Base-by-base conservation (phyloP, 2,797 vertebrate genomes). In the Falco peregrinus region DNA sequence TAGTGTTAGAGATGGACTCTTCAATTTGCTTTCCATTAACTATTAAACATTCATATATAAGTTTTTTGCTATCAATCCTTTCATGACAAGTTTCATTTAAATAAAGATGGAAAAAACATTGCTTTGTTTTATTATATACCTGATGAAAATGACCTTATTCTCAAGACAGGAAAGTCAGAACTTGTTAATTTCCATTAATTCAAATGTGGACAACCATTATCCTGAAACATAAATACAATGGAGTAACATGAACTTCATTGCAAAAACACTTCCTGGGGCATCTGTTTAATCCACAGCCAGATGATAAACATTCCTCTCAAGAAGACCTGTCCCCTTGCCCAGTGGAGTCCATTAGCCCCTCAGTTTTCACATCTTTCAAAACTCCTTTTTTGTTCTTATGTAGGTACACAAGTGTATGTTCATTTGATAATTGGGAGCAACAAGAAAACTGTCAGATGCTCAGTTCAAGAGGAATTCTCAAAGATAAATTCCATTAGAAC, bases 221-320 rank as follows among this genome's bases (percentile, higher is more conserved):
- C 35, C 79, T 84, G 51, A 75, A 96, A 89, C 50, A 88, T 91
- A 95, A 96, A 94, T 95, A 96, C 25, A 26, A 73, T 79, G 56
- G 64, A 96, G 71, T 91, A 88, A 74, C 61, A 86, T 60, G 83
- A 95, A 93, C 84, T 95, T 90, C 56, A 84, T 74, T 96, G 67
- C 74, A 94, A 96, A 97, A 94, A 89, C 85, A 92, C 47, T 95
- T 96, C 93, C 94, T 87, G 87, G 89, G 94, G 88, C 57, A 95
- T 77, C 48, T 88, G 50, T 96, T 97, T 97, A 89, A 96, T 97
- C 96, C 67, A 85, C n/a, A 90, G 92, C 95, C 95, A 97, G 95
- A 91, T 16, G 51, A 92, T 81, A 96, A 96, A 97, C 92, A 97
- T 21, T 51, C 48, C 43, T 81, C 89, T 90, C 68, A 70, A 70